A percentile compares a stretch with the other conserved stretches of the same genome.
Evolutionary conservation across 2,797 vertebrate genomes (phyloP).

Genomic region (Limosa lapponica): DNA sequence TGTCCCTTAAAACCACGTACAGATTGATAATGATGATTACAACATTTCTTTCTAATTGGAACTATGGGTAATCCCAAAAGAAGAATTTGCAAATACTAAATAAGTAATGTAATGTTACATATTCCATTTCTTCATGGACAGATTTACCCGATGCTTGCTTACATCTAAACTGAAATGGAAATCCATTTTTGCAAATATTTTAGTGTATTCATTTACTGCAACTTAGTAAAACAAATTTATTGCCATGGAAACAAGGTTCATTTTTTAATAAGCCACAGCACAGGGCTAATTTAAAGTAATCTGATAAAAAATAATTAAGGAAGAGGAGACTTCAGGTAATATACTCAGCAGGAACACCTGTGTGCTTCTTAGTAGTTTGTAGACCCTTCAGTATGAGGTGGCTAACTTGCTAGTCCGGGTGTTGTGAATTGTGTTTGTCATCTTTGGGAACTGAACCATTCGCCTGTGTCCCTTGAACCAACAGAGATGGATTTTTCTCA

Average conservation of each 20-base stretch:
- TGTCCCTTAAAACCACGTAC: neutral
- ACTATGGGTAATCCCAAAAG: neutral
- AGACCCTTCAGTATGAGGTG: neutral
- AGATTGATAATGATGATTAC: neutral
- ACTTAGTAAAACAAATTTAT: neutral
- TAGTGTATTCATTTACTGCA: neutral
- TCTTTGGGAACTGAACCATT: neutral
- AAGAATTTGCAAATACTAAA: neutral
- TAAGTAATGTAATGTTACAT: neutral
- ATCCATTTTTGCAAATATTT: neutral
- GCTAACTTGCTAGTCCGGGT: neutral
- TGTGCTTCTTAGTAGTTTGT: neutral
- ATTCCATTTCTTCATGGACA: neutral
- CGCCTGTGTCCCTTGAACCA: neutral
- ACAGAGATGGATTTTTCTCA: constrained; percentile 21
- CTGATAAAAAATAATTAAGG: constrained; percentile 13
- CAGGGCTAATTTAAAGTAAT: constrained; percentile 20
- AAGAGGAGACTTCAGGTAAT: neutral
- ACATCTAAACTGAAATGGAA: neutral
- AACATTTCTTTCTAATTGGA: neutral
- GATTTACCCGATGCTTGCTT: neutral
- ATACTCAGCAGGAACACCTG: neutral
- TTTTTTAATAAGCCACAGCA: neutral
- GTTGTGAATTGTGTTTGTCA: neutral
- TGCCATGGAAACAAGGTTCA: neutral